Evolutionary conservation across 2,888 invertebrate species (phyloP), one percentile per base, ranked within the genome.

Genomic region (Epistrophe eligans): DNA sequence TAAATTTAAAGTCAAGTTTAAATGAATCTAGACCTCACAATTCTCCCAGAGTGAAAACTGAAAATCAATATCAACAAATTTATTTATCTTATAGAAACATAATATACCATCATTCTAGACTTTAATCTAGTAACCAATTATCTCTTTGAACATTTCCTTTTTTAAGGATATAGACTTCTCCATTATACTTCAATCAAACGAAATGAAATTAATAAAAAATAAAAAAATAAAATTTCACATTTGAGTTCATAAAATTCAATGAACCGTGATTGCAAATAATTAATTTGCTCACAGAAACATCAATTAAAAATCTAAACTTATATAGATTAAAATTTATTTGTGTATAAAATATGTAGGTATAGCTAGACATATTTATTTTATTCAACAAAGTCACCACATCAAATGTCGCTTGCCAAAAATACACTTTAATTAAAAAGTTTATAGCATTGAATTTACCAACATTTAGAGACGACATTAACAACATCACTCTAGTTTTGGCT

Each of bases 391-490:
- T 10, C 40, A 19, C 4, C 35, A 9, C 48, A 50, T 50, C 28
- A 48, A 67, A 52, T 38, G 24, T 24, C 9, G 11, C 8, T 38
- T 50, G 2, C 15, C 15, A 48, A 35, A 43, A 67, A 50, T 19
- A 67, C 3, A 19, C 24, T 28, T 70, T 40, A 70, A 55, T 55
- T 70, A 40, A 15, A 55, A 70, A 66, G 48, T 43, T 43, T 72
- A 57, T 50, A n/a, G 50, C 50, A 67, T 43, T 73, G 60, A 32
- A 35, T 10, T 67, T 50, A 48, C 58, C 79, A 73, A 40, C 62
- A 73, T 60, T 60, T 28, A 35, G 32, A 19, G n/a, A 38, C 45
- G 28, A 45, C 64, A 71, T 72, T 57, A 48, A 77, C 77, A 77
- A 67, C 43, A 35, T 48, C 67, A 60, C 38, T 48, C 67, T 70